Evolutionary conservation across 1,140 invertebrate genomes (phyloP).

Genomic region (Hormaphis cornu): DNA sequence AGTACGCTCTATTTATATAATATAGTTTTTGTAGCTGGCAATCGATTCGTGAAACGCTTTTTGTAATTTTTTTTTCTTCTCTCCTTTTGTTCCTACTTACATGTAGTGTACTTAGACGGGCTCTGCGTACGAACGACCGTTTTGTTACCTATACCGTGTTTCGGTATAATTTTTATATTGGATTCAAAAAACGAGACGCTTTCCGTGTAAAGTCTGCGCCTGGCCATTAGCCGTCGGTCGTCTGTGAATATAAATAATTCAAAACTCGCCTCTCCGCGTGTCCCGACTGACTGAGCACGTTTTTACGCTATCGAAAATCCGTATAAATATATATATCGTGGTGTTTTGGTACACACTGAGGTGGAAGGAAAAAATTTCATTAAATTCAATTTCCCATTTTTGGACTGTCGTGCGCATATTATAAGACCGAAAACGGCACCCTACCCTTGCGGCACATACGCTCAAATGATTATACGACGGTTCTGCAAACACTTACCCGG

Average conservation of each 20-base stretch:
- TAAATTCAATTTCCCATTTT: neutral
- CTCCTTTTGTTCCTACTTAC: no score
- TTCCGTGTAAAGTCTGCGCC: neutral
- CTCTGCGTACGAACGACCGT: no score
- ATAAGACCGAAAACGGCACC: neutral
- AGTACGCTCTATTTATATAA: no score
- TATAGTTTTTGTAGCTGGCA: no score
- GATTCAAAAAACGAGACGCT: neutral
- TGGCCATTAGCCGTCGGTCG: neutral
- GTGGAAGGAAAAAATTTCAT: neutral
- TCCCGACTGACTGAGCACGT: neutral
- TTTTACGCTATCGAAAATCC: neutral
- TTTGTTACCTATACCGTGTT: no score
- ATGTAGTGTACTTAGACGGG: no score
- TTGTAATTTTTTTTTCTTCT: no score
- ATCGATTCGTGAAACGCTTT: no score
- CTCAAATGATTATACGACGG: no score
- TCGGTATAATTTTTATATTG: neutral
- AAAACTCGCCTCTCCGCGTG: neutral
- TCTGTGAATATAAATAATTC: conserved; percentile 10
- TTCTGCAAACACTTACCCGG: no score
- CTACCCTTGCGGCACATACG: no score
- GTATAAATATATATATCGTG: neutral
- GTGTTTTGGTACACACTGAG: no score
- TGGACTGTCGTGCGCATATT: neutral